A percentile compares a stretch with the other conserved stretches of the same genome.
Conservation (phyloP, 1,140 invertebrate species). For the Drosophila orena region DNA sequence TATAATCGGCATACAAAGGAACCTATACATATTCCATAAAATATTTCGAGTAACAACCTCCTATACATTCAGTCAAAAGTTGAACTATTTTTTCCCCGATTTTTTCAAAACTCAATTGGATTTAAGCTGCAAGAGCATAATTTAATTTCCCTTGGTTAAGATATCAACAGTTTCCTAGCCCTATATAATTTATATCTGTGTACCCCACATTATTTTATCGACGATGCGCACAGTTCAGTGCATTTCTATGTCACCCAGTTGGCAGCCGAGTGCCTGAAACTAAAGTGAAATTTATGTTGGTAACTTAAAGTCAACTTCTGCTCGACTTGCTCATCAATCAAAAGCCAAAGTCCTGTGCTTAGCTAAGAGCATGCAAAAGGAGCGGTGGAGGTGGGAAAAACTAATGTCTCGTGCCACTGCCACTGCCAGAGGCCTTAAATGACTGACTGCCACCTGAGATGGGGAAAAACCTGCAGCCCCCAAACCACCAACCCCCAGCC, state of each 20-base stretch:
- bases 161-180: neutral
- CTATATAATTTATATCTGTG: conserved; percentile 6
- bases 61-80: no score
- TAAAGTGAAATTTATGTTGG: conserved; percentile 44
- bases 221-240: conserved; percentile 47
- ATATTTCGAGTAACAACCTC: neutral
- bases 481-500: neutral
- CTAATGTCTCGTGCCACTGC: conserved; percentile 65
- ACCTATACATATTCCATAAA: no score
- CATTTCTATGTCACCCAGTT: conserved; percentile 39
- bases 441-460: conserved; percentile 56
- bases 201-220: conserved; percentile 46
- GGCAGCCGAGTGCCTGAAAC: conserved; percentile 29
- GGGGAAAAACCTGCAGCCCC: neutral
- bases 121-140: neutral
- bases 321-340: conserved; percentile 55
- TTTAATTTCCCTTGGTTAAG: neutral
- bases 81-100: no score
- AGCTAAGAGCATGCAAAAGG: conserved; percentile 6
- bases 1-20: no score
- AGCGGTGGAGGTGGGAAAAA: conserved; percentile 9
- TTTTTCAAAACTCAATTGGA: no score
- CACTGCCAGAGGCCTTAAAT: conserved; percentile 63
- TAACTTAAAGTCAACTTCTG: conserved; percentile 42
- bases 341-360: conserved; percentile 45